A percentile compares a stretch with the other conserved stretches of the same genome.
Evolutionary conservation across 2,888 invertebrate species (phyloP).

Genomic region (Eulithis testata): DNA sequence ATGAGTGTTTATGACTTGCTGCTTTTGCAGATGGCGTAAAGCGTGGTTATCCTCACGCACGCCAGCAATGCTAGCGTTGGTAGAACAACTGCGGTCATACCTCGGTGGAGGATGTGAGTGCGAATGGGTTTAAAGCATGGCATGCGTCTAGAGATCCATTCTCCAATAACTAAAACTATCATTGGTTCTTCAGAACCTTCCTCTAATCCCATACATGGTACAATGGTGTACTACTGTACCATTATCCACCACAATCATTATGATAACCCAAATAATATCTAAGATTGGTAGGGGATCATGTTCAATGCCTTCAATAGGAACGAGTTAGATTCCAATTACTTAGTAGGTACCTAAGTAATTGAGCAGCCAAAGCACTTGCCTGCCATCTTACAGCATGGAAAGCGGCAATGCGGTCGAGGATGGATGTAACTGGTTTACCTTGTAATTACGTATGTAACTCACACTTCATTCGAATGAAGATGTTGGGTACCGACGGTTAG

Average conservation of each 20-base stretch:
- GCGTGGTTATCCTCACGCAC: constrained; percentile 73
- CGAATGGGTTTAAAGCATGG: constrained; percentile 63
- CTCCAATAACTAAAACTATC: constrained; percentile 4
- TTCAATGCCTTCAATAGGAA: background rate
- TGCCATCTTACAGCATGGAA: constrained; percentile 14
- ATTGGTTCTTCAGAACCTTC: constrained; percentile 8
- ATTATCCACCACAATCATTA: background rate
- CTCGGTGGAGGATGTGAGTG: constrained; percentile 83
- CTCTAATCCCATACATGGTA: background rate
- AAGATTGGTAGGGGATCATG: constrained; percentile 1
- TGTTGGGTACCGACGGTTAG: constrained; percentile 11
- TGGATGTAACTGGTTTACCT: constrained; percentile 25
- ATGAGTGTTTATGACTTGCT: constrained; percentile 58
- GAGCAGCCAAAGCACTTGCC: constrained; percentile 5
- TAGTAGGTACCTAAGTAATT: background rate
- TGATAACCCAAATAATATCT: background rate
- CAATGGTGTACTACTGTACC: background rate
- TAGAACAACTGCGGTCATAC: constrained; percentile 82
- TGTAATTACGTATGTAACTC: constrained; percentile 17
- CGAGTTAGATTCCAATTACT: background rate
- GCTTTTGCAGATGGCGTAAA: constrained; percentile 82
- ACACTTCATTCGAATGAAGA: constrained; percentile 3
- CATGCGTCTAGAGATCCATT: constrained; percentile 42
- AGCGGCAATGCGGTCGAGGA: constrained; percentile 17
- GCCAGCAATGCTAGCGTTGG: constrained; percentile 83